These are phyloP conservation scores for Pocillopora meandrina DNA, from an alignment of 92 coral and sea anemone species.

Conservation along the genomic window DNA sequence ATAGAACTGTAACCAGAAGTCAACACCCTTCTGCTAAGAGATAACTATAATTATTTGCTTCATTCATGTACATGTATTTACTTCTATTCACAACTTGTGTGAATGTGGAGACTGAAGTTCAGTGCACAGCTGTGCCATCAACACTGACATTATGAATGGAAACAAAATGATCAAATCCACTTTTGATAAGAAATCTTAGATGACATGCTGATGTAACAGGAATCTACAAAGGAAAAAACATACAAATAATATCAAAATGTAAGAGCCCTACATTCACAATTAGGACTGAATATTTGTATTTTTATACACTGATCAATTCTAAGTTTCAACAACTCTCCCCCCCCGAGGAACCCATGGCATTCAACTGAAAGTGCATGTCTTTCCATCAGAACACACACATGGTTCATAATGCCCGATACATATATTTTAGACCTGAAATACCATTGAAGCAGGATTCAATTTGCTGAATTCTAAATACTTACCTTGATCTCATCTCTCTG, in stretches of 20 bases:
- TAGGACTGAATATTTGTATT: background rate
- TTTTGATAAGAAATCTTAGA: conserved; percentile 81
- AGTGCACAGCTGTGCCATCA: conserved; percentile 87
- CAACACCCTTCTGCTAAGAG: background rate
- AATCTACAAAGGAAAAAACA: conserved; percentile 44
- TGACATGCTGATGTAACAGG: conserved; percentile 87
- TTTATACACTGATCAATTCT: background rate
- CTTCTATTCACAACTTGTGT: background rate
- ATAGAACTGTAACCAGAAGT: no score
- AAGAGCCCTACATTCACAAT: background rate
- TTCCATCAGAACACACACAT: no score
- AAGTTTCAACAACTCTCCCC: no score
- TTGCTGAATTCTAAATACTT: background rate
- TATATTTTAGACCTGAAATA: background rate
- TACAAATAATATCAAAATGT: background rate
- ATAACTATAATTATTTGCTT: background rate
- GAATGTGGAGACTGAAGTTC: background rate
- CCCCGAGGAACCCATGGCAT: no score
- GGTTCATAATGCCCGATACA: background rate
- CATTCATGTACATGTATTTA: background rate
- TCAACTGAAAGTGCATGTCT: no score
- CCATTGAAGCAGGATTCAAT: background rate
- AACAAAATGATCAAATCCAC: conserved; percentile 86
- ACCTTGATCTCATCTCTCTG: conserved; percentile 95
- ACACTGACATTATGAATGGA: conserved; percentile 84